A percentile compares a stretch with the other conserved stretches of the same genome.
These are phyloP conservation scores for Notothenia rossii DNA, from an alignment of 2,113 vertebrate genomes.

Conservation along the genomic window DNA sequence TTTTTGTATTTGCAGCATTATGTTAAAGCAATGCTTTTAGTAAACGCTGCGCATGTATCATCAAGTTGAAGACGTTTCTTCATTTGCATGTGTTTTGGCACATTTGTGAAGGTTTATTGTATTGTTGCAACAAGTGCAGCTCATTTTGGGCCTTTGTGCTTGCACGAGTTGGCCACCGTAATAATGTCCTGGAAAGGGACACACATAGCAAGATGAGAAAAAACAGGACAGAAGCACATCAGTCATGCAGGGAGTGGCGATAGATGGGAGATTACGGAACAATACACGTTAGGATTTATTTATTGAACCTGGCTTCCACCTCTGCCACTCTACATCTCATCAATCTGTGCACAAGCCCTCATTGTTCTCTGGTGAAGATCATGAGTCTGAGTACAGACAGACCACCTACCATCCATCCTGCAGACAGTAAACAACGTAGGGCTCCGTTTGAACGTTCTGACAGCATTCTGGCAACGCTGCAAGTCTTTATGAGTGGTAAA, in stretches of 20 bases:
- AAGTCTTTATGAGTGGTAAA: slow-evolving; percentile 47
- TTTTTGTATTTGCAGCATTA: no score
- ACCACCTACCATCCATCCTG: slow-evolving; percentile 62
- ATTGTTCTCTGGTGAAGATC: slow-evolving; percentile 52
- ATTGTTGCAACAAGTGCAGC: no score
- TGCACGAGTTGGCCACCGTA: slow-evolving; percentile 5
- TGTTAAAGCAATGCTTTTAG: no score
- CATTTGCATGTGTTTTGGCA: no score
- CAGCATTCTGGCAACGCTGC: slow-evolving; percentile 39
- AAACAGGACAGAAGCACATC: slow-evolving; percentile 5
- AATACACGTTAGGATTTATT: slow-evolving; percentile 22
- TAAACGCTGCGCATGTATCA: no score
- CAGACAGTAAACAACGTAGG: slow-evolving; percentile 49
- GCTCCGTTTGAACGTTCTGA: slow-evolving; percentile 42
- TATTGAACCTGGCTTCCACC: neutral
- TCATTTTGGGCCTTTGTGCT: no score
- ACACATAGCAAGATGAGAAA: slow-evolving; percentile 10
- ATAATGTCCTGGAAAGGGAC: slow-evolving; percentile 1
- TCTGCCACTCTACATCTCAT: slow-evolving; percentile 7
- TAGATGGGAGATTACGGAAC: slow-evolving; percentile 20
- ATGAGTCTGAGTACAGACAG: slow-evolving; percentile 18
- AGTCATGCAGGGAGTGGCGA: slow-evolving; percentile 1
- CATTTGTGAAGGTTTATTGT: no score
- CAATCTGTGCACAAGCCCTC: slow-evolving; percentile 21
- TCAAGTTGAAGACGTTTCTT: no score